These are phyloP conservation scores for Sarcophaga caerulescens DNA, from an alignment of 2,888 invertebrate genomes.

Conservation along the genomic window DNA sequence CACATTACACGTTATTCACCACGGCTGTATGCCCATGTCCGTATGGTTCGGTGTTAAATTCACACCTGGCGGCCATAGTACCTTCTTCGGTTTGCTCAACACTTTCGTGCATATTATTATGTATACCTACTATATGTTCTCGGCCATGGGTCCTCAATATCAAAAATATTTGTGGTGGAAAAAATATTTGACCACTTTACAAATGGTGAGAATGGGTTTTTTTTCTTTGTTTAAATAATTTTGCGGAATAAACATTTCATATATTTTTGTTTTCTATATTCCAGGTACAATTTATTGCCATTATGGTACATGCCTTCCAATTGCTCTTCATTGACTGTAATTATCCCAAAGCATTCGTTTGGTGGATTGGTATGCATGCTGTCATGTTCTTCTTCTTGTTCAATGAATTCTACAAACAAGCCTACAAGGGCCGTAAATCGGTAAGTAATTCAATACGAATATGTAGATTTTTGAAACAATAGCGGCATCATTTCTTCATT, in stretches of 20 bases:
- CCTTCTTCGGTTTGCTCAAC: slow-evolving; percentile 96
- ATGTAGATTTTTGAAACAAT: background rate
- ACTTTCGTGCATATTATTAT: slow-evolving; percentile 98
- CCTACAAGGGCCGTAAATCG: slow-evolving; percentile 83
- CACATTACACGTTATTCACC: slow-evolving; percentile 96
- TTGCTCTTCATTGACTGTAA: slow-evolving; percentile 94
- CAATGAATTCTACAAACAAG: slow-evolving; percentile 95
- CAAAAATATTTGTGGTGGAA: slow-evolving; percentile 98
- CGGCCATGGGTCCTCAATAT: slow-evolving; percentile 93
- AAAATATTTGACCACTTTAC: slow-evolving; percentile 94
- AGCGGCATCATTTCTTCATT: background rate
- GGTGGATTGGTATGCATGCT: slow-evolving; percentile 98
- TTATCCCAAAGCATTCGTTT: slow-evolving; percentile 95
- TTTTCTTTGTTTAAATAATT: background rate
- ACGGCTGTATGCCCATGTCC: slow-evolving; percentile 98
- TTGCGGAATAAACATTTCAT: background rate
- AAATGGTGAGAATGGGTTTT: slow-evolving; percentile 86
- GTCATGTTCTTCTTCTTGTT: slow-evolving; percentile 98
- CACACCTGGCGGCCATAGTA: slow-evolving; percentile 97
- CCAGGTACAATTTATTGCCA: slow-evolving; percentile 93
- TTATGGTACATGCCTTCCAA: slow-evolving; percentile 96
- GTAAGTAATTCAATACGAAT: slow-evolving; percentile 71
- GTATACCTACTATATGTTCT: slow-evolving; percentile 96
- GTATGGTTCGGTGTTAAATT: slow-evolving; percentile 99
- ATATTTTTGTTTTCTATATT: background rate